A percentile compares a stretch with the other conserved stretches of the same genome.
These are phyloP conservation scores for Pelosia muscerda DNA, from an alignment of 2,888 invertebrate species.

Conservation along the genomic window DNA sequence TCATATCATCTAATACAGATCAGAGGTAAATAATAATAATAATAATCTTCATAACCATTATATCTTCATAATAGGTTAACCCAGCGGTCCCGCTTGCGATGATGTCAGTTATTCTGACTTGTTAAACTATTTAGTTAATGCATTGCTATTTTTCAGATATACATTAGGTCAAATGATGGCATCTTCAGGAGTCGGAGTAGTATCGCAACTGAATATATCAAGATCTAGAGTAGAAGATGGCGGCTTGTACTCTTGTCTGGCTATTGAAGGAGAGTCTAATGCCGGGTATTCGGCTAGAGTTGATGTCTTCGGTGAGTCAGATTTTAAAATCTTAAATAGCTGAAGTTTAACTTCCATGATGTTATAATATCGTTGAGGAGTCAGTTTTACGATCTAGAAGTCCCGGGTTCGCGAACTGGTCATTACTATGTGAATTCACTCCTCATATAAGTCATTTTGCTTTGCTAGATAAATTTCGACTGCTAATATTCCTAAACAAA, in stretches of 20 bases:
- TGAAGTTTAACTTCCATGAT: background rate
- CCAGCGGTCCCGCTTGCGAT: background rate
- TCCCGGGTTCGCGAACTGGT: background rate
- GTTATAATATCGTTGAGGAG: background rate
- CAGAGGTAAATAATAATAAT: slow-evolving; percentile 63
- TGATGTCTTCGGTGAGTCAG: slow-evolving; percentile 82
- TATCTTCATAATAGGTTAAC: background rate
- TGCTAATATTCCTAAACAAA: no score
- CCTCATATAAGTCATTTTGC: background rate
- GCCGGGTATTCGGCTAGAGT: slow-evolving; percentile 72
- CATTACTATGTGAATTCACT: background rate
- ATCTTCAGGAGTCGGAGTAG: slow-evolving; percentile 71
- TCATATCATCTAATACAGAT: slow-evolving; percentile 78
- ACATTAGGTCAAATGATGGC: slow-evolving; percentile 82
- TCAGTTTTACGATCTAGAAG: background rate
- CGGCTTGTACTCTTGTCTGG: slow-evolving; percentile 87
- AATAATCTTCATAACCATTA: background rate
- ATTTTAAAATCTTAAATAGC: background rate
- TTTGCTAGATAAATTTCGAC: background rate
- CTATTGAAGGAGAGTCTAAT: slow-evolving; percentile 75
- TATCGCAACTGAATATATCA: slow-evolving; percentile 84
- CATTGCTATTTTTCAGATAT: slow-evolving; percentile 64
- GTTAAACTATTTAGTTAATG: background rate
- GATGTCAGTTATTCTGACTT: background rate
- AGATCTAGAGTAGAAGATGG: slow-evolving; percentile 87